Evolutionary conservation across 2,888 invertebrate genomes (phyloP).

Genomic region (Nephrocerus scutellatus): DNA sequence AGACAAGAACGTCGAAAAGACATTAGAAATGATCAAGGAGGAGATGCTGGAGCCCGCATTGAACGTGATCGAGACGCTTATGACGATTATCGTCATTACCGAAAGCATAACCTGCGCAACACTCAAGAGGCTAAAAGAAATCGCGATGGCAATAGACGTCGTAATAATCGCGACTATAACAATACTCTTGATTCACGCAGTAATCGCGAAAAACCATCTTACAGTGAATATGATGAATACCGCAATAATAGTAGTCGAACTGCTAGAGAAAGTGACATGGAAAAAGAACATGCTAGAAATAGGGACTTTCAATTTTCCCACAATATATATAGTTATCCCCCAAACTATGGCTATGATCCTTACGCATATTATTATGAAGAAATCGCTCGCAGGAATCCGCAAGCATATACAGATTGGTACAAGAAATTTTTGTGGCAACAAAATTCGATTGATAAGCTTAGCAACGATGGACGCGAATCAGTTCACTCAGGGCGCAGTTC

Average conservation of each 20-base stretch:
- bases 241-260: slow-evolving; percentile 43
- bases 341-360: slow-evolving; percentile 50
- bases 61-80: slow-evolving; percentile 32
- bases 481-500: slow-evolving; percentile 81
- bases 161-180: slow-evolving; percentile 24
- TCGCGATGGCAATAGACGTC: slow-evolving; percentile 23
- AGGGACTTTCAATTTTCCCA: no score
- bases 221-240: slow-evolving; percentile 42
- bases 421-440: slow-evolving; percentile 68
- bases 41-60: slow-evolving; percentile 25
- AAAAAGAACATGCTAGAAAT: slow-evolving; percentile 38
- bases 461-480: slow-evolving; percentile 62
- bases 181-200: slow-evolving; percentile 29
- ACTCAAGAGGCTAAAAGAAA: slow-evolving; percentile 22
- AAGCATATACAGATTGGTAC: slow-evolving; percentile 72
- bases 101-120: slow-evolving; percentile 17
- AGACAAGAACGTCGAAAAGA: slow-evolving; percentile 33
- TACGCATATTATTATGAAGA: slow-evolving; percentile 68
- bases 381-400: slow-evolving; percentile 68
- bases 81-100: slow-evolving; percentile 28
- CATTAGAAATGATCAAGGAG: slow-evolving; percentile 19
- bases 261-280: slow-evolving; percentile 39
- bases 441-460: no score
- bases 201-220: slow-evolving; percentile 18
- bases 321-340: slow-evolving; percentile 29